Base-by-base conservation (phyloP, 2,797 vertebrate genomes). In the Gephyroberyx darwinii region DNA sequence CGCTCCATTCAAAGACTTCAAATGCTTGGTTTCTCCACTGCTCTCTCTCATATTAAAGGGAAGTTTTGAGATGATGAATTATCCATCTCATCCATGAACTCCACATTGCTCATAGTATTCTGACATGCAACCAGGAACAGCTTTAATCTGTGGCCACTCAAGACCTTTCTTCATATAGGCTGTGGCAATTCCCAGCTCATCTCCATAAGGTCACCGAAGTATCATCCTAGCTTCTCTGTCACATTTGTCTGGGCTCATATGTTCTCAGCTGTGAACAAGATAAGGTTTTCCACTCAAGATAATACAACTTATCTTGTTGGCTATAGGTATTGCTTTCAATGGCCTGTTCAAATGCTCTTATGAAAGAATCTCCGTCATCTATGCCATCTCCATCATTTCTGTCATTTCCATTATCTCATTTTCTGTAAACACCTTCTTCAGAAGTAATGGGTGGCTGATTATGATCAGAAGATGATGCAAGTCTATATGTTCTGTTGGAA, bases 11-110 rank as follows among this genome's bases (percentile, higher is more conserved):
- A 58, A 68, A 53, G 22, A 74, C 48, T 2, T 78, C 55, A 22
- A 50, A 69, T 2, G 54, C 69, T 33, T 35, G 12, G 17, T 3
- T 43, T 52, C 70, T 60, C 75, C 69, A 77, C 22, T 10, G 17
- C 37, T 78, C 76, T 50, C 22, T 69, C 7, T n/a, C n/a, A 56
- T 14, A 22, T 76, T 71, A 22, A 51, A 61, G 7, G 60, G 69
- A 10, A 66, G 53, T 30, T 74, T 78, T 5, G 50, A 55, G 8
- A 30, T 4, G 5, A 67, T 8, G 68, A 70, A 51, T 63, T 77
- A 19, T 72, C 57, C 48, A 73, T 55, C 31, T 72, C 43, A 2
- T 72, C 56, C 50, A 72, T 47, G 20, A 48, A 68, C 10, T 57
- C 61, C 8, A 70, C 35, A 20, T 70, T 33, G 31, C 52, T 30